Evolutionary conservation across 2,888 invertebrate genomes (phyloP), one percentile per base, ranked within the genome.

Genomic region (Ernsta delagoae): DNA sequence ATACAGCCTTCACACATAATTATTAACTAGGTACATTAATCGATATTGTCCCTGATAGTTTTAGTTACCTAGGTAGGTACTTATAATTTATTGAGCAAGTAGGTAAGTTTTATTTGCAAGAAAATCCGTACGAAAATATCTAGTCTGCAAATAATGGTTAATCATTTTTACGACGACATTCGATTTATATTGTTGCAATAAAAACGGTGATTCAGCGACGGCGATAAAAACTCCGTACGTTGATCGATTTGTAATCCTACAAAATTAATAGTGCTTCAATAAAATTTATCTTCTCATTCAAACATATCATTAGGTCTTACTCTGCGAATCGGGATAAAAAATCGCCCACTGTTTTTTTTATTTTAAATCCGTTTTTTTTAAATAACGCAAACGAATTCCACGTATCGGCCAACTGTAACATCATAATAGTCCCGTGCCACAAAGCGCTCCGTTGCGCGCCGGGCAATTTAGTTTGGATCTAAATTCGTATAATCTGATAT

Each of bases 401-500:
- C 16, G 50, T 16, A 50, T 50, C n/a, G 4, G 50, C 50, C 50
- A 12, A n/a, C 50, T 7, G 3, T 12, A 16, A 50, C 6, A 16
- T 50, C 50, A 16, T 50, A 50, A 50, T 50, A 50, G 50, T 50
- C 50, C 6, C 31, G 50, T 50, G 16, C 6, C 31, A 54, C 54
- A 68, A 63, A 41, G 48, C 56, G 41, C 39, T 62, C 62, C 4
- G 31, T 50, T 63, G 63, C 59, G 68, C 62, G 59, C 39, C 54
- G 59, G 48, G 65, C 65, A 60, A 72, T 70, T 66, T 61, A 64
- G 53, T n/a, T 59, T 16, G 48, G 43, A 54, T 64, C 72, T 71
- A 72, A 72, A 71, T 67, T 45, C 48, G 72, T 68, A 70, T 70
- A 73, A 73, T 73, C 73, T 71, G 73, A 72, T 74, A 72, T 70